Conservation (phyloP, 2,113 vertebrate species). For the Martes martes region DNA sequence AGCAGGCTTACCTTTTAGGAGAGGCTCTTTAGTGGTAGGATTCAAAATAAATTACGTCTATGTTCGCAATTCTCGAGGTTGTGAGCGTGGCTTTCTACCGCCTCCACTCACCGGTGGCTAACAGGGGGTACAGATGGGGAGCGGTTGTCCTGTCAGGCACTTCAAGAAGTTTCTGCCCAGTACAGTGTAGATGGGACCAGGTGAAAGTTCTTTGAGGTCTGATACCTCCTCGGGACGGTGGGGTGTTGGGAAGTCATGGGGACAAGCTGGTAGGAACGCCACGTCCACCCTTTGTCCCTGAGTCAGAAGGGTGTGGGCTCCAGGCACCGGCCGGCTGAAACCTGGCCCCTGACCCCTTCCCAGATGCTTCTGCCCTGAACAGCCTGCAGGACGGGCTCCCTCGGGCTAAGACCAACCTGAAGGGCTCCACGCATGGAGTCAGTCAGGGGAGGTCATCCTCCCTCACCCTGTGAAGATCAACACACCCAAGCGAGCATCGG, state of each 20-base stretch:
- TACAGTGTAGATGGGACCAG: neutral
- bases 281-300: too few species aligned
- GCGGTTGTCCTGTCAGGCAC: fast-evolving
- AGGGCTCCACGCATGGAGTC: neutral
- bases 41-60: neutral
- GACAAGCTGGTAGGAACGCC: neutral
- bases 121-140: neutral
- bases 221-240: neutral
- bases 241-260: too few species aligned
- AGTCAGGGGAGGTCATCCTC: neutral
- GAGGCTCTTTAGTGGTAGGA: neutral
- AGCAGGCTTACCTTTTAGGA: neutral
- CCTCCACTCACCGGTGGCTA: neutral
- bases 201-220: neutral
- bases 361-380: neutral
- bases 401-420: neutral
- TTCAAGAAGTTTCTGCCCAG: neutral
- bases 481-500: neutral
- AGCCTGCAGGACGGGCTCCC: neutral
- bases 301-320: neutral
- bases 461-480: neutral
- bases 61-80: neutral
- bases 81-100: neutral
- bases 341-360: neutral
- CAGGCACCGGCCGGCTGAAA: neutral